Base-by-base conservation (phyloP, 2,888 invertebrate genomes). In the Oscheius onirici region DNA sequence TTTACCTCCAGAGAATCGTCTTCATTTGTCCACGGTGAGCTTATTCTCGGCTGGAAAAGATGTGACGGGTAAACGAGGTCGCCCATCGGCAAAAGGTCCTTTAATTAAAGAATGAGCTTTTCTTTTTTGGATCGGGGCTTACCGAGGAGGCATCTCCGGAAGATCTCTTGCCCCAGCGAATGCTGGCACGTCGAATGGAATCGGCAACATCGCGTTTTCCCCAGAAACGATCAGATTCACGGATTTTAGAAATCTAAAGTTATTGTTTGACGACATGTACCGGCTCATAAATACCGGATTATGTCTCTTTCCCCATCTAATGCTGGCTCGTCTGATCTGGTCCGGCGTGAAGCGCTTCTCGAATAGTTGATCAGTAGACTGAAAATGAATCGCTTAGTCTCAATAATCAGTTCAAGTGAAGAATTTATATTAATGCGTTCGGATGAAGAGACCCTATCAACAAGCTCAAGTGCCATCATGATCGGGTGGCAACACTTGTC, bases 251-350 rank as follows among this genome's bases (percentile, higher is more conserved):
- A 34, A 34, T 8, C 34, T 34, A 34, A 34, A 34, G 34, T 34
- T 34, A 34, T 8, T 34, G 34, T 34, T 34, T 34, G 34, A 34
- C 34, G 34, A 34, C 34, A 34, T 34, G 34, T 34, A 34, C 34
- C 3, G 34, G 5, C 3, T 3, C 3, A 6, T 34, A 34, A 34
- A 34, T 34, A 34, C 34, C 34, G 34, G 34, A 34, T 34, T 34
- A 34, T 34, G n/a, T 44, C 68, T 22, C 20, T 68, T 68, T 43
- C 68, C 68, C 68, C 68, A 68, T 57, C 57, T 20, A 43, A 68
- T 43, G n/a, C 57, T 57, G 2, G 68, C 26, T 34, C 26, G n/a
- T 43, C 68, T 41, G n/a, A 68, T 34, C 24, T 57, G 26, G 13
- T 68, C 68, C 13, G 68, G 57, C 6, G 46, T n/a, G 41, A 41